Evolutionary conservation across 2,797 vertebrate species (phyloP), one percentile per base, ranked within the genome.

Genomic region (Acanthiza pusilla): DNA sequence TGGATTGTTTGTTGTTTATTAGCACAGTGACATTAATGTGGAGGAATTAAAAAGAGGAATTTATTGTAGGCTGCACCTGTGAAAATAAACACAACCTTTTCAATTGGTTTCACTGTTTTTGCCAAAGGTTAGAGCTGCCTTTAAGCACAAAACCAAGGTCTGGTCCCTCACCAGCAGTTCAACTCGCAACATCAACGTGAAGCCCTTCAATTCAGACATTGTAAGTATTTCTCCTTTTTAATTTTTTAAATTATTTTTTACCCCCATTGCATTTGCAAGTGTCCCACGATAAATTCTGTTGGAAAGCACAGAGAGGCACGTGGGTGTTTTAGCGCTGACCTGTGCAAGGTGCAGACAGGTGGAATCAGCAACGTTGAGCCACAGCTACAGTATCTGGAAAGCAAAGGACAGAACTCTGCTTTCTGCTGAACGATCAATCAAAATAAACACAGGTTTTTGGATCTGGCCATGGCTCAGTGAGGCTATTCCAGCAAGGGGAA

Each of bases 61-160:
- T 30, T 16, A 30, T 15, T 54, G 32, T 17, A 68, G 17, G 29
- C 38, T 85, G 47, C 14, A 43, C 8, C 48, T 71, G 77, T 74
- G 63, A 67, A 88, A 94, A 90, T 42, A 57, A 61, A 87, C 43
- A 54, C 17, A 63, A 3, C 13, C 30, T 36, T 85, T 58, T 9
- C 17, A 58, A 14, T 13, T 75, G 32, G 0, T 47, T 51, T 63
- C 19, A 10, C 65, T 78, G 48, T 74, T 58, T 16, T 7, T 62
- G 47, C 63, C 40, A 32, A 88, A 99, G 99, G 99, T 99, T 75
- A 98, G 99, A 98, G 99, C 99, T 27, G 99, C 99, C 94, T 99
- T 99, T 96, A 99, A 99, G 97, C 99, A 99, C 97, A 99, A 99
- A 98, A 99, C 99, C 95, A 99, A 99, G 93, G 98, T 99, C 94